Conservation (phyloP, 2,113 vertebrate species). For the Falco punctatus region DNA sequence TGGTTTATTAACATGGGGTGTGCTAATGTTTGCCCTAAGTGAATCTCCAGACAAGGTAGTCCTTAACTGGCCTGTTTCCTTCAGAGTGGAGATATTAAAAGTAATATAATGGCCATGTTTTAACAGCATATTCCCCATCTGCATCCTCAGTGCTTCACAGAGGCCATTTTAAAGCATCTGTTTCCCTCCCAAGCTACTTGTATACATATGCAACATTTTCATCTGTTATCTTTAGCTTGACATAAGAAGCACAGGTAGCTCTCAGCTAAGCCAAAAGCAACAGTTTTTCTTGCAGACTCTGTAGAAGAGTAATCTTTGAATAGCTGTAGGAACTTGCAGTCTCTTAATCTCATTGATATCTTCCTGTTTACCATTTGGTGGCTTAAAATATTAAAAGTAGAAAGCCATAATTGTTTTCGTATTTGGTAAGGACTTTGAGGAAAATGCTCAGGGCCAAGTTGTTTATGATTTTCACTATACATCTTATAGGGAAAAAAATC, state of each 20-base stretch:
- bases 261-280: conserved; percentile 27
- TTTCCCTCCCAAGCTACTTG: not conserved
- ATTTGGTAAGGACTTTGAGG: not conserved
- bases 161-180: conserved; percentile 36
- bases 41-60: not conserved
- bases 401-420: not conserved
- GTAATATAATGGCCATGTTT: not conserved
- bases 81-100: not conserved
- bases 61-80: not conserved
- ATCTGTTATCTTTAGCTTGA: conserved; percentile 40
- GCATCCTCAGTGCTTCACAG: not conserved
- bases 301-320: not conserved
- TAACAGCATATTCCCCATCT: not conserved
- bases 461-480: not conserved
- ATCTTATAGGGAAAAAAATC: not conserved
- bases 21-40: not conserved
- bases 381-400: not conserved
- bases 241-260: not conserved
- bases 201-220: not conserved
- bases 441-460: not conserved
- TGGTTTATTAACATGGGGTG: not conserved
- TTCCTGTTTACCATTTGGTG: conserved; percentile 1
- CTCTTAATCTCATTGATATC: not conserved
- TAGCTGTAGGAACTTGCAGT: conserved; percentile 20
- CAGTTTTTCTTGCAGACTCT: not conserved